Conservation (phyloP, 2,797 vertebrate genomes). For the Enteromius treurensis region DNA sequence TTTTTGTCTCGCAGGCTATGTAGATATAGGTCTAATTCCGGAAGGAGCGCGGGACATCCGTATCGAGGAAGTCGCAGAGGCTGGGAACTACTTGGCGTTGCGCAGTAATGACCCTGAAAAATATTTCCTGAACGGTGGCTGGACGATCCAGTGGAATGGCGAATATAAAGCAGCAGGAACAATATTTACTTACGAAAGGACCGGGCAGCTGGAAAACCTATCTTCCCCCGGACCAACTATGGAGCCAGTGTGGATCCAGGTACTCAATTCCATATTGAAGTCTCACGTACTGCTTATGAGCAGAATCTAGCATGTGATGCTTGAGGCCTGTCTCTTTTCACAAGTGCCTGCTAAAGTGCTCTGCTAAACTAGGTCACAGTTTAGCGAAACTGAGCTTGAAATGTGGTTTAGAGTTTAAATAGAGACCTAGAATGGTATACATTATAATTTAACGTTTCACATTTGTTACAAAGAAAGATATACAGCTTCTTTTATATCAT, state of each 20-base stretch:
- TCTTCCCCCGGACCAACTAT: slow-evolving; percentile 91
- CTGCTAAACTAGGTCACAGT: slow-evolving; percentile 21
- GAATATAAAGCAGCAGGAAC: slow-evolving; percentile 92
- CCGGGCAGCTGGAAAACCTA: slow-evolving; percentile 90
- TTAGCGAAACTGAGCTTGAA: background rate
- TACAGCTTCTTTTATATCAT: background rate
- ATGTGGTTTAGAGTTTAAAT: slow-evolving; percentile 17
- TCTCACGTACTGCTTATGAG: background rate
- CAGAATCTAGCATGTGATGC: slow-evolving; percentile 3
- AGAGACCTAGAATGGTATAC: background rate
- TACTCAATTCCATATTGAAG: slow-evolving; percentile 56
- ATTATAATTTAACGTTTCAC: background rate
- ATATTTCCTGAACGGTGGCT: slow-evolving; percentile 94
- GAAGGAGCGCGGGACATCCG: slow-evolving; percentile 88
- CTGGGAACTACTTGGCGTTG: slow-evolving; percentile 91
- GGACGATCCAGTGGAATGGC: slow-evolving; percentile 96
- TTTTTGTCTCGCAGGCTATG: slow-evolving; percentile 81
- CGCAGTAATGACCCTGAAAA: slow-evolving; percentile 86
- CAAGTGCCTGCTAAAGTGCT: slow-evolving; percentile 15
- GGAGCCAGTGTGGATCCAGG: slow-evolving; percentile 97
- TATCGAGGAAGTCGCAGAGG: slow-evolving; percentile 89
- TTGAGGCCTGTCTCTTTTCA: background rate
- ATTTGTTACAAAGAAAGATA: background rate
- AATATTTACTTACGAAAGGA: slow-evolving; percentile 90
- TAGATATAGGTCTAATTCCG: slow-evolving; percentile 93